A percentile compares a stretch with the other conserved stretches of the same genome.
Evolutionary conservation across 2,888 invertebrate genomes (phyloP).

Genomic region (Orthosia cruda): DNA sequence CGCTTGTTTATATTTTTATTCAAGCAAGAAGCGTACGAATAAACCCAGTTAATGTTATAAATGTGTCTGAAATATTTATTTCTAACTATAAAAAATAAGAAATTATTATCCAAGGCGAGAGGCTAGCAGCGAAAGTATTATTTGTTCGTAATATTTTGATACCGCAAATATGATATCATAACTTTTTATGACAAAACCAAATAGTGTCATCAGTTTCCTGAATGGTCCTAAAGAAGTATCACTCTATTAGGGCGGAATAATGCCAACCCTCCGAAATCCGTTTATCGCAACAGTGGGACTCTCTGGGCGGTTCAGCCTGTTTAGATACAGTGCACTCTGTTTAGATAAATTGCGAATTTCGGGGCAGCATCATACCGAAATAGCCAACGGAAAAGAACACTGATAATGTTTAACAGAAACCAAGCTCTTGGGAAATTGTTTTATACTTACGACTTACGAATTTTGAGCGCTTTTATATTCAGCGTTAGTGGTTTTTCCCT

Average conservation of each 20-base stretch:
- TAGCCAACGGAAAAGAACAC: slow-evolving; percentile 71
- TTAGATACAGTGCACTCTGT: slow-evolving; percentile 84
- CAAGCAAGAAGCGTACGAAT: slow-evolving; percentile 45
- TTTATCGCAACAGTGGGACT: slow-evolving; percentile 86
- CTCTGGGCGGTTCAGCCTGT: slow-evolving; percentile 76
- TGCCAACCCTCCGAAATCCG: slow-evolving; percentile 86
- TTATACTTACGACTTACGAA: slow-evolving; percentile 41
- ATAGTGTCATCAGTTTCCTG: slow-evolving; percentile 88
- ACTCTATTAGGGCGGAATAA: slow-evolving; percentile 86
- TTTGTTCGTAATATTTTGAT: slow-evolving; percentile 86
- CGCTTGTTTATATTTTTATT: slow-evolving; percentile 39
- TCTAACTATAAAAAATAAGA: slow-evolving; percentile 69
- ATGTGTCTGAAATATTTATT: slow-evolving; percentile 59
- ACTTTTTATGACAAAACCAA: slow-evolving; percentile 89
- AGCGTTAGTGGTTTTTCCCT: slow-evolving; percentile 5
- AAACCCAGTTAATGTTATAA: slow-evolving; percentile 50
- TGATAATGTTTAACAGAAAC: slow-evolving; percentile 67
- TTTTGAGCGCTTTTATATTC: slow-evolving; percentile 31
- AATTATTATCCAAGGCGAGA: slow-evolving; percentile 71
- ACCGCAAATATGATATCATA: slow-evolving; percentile 86
- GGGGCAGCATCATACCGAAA: slow-evolving; percentile 59
- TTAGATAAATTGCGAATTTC: slow-evolving; percentile 79
- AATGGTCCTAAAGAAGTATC: slow-evolving; percentile 87
- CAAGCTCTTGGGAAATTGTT: slow-evolving; percentile 43
- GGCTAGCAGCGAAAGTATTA: slow-evolving; percentile 73